A percentile compares a stretch with the other conserved stretches of the same genome.
Evolutionary conservation across 1,140 invertebrate genomes (phyloP).

Genomic region (Hyles euphorbiae): DNA sequence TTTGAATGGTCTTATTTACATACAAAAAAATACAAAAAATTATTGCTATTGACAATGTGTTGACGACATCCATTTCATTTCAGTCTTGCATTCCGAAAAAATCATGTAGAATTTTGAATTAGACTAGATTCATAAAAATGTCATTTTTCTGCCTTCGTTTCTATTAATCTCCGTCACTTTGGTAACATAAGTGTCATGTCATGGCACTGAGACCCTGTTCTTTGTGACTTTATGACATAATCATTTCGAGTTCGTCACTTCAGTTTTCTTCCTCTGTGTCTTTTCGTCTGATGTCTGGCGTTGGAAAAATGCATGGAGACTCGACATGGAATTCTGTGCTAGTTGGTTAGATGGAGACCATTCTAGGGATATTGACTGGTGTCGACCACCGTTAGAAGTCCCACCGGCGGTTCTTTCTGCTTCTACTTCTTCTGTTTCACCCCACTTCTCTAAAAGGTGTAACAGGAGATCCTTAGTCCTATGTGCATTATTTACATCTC

Average conservation of each 20-base stretch:
- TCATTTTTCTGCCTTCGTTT: constrained; percentile 37
- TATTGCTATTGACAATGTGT: constrained; percentile 27
- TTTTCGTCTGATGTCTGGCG: constrained; percentile 77
- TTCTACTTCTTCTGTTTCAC: constrained; percentile 74
- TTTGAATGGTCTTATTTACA: constrained; percentile 41
- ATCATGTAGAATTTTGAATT: constrained; percentile 14
- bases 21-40: constrained; percentile 37
- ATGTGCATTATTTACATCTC: constrained; percentile 75
- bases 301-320: constrained; percentile 81
- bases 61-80: constrained; percentile 12
- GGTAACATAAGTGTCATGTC: constrained; percentile 58
- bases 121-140: constrained; percentile 62
- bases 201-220: constrained; percentile 59
- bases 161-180: constrained; percentile 60
- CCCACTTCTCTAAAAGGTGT: constrained; percentile 84
- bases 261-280: constrained; percentile 65
- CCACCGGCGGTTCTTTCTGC: constrained; percentile 61
- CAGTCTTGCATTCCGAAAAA: constrained; percentile 20
- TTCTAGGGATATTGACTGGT: constrained; percentile 77
- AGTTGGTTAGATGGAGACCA: constrained; percentile 75
- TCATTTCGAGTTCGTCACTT: constrained; percentile 49
- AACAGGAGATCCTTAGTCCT: constrained; percentile 84
- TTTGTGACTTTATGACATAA: constrained; percentile 18
- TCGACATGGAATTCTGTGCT: constrained; percentile 78
- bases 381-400: constrained; percentile 64